Percentiles rank a stretch among this genome's conserved stretches.
phyloP scores from a whole-genome alignment of 2,113 vertebrate species.

The Zootoca vivipara region DNA sequence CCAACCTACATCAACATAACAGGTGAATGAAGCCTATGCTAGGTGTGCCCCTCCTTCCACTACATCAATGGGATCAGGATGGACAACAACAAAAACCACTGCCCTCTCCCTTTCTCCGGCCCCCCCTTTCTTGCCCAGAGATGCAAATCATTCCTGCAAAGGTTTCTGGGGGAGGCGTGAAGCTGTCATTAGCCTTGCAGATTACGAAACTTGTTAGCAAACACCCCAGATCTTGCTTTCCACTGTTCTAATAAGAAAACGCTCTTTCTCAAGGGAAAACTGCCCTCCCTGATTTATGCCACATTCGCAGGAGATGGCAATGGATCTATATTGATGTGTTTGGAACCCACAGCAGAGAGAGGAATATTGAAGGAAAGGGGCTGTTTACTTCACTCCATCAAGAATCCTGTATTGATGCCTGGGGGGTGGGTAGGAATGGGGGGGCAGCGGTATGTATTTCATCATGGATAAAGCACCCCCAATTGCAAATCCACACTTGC shows the following conservation, averaged over 20 bases:
- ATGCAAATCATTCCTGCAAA: conserved; percentile 49
- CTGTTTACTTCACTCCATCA: conserved; percentile 52
- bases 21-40: background rate
- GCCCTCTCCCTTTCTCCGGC: background rate
- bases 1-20: no score
- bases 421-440: background rate
- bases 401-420: conserved; percentile 57
- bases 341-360: conserved; percentile 39
- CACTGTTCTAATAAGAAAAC: conserved; percentile 59
- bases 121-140: conserved; percentile 37
- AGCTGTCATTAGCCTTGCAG: conserved; percentile 62
- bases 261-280: conserved; percentile 56
- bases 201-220: conserved; percentile 51
- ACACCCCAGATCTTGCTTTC: conserved; percentile 35
- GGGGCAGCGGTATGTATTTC: conserved; percentile 48
- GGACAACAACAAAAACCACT: background rate
- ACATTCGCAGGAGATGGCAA: conserved; percentile 51
- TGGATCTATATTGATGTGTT: conserved; percentile 68
- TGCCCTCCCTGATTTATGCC: conserved; percentile 51
- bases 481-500: conserved; percentile 47
- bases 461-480: conserved; percentile 32
- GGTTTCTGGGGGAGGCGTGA: conserved; percentile 52
- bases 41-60: conserved; percentile 29
- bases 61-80: conserved; percentile 26
- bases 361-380: conserved; percentile 18